Base-by-base conservation (phyloP, 2,888 invertebrate species). In the Trypoxylon attenuatum region DNA sequence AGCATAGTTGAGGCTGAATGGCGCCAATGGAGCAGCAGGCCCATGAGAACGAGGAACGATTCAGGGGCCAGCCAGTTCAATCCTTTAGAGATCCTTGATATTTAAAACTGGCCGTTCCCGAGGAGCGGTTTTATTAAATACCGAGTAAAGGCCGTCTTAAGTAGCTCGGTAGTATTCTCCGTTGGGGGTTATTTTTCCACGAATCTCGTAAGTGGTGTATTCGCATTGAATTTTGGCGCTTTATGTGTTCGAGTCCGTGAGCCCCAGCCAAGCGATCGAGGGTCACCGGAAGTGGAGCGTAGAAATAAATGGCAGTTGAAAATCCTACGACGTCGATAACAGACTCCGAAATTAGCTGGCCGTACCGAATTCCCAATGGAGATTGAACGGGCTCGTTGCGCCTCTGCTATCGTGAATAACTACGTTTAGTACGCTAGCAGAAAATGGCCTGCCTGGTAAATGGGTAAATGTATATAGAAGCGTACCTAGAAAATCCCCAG, bases 291-390 rank as follows among this genome's bases (percentile, higher is more conserved):
- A 58, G 57, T 53, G 19, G 62, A 69, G 66, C 73, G 66, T 56
- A 63, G 74, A 69, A 75, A 72, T 75, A 75, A 75, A 75, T 75
- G 75, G 64, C 52, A 62, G 69, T 62, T 67, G 72, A 75, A 75
- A 76, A 75, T 75, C 76, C 75, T 76, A 68, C 75, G 75, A 74
- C 75, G 69, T 75, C 72, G 75, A 73, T 76, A 73, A 76, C 76
- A 75, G 73, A 76, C 71, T 76, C 70, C 66, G 70, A 76, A 76
- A 76, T 76, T 76, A 76, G 76, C 73, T 64, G 62, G 70, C 68
- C 73, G 73, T 76, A 71, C 73, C 76, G 66, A 76, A 76, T 76
- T 76, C 76, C 76, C 76, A 76, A 76, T 76, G 69, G 76, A 76
- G 73, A 76, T 76, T 71, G 73, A 76, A 71, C 70, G 70, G 63